These are phyloP conservation scores for Brienomyrus longianalis DNA, from an alignment of 2,113 vertebrate genomes.

Conservation along the genomic window DNA sequence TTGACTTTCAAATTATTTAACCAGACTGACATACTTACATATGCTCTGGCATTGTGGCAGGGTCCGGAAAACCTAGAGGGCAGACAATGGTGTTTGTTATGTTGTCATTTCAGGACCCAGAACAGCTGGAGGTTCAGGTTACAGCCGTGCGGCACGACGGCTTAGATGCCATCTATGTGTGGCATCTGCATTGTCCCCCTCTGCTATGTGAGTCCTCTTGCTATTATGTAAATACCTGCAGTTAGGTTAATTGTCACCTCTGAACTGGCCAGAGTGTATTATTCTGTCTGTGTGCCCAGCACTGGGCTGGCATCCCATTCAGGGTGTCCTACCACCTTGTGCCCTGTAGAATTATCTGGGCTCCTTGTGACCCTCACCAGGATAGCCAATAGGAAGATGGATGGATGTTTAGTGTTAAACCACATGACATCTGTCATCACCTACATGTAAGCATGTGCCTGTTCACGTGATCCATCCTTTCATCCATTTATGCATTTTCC, in stretches of 20 bases:
- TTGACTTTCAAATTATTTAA: not conserved
- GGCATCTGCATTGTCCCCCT: not conserved
- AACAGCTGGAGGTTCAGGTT: constrained; percentile 26
- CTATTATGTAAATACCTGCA: not conserved
- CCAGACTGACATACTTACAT: constrained; percentile 50
- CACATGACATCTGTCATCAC: not conserved
- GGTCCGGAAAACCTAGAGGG: constrained; percentile 48
- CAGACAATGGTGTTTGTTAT: constrained; percentile 51
- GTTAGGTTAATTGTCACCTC: not conserved
- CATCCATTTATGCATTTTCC: not conserved
- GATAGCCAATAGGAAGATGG: not conserved
- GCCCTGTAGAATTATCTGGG: not conserved
- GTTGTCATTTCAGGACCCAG: constrained; percentile 33
- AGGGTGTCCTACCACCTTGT: not conserved
- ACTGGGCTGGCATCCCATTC: not conserved
- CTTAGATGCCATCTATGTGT: not conserved
- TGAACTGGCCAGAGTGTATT: not conserved
- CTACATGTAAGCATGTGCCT: not conserved
- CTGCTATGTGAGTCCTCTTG: not conserved
- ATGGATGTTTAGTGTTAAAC: not conserved
- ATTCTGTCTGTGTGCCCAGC: not conserved
- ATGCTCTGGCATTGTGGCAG: constrained; percentile 60
- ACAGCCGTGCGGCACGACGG: not conserved
- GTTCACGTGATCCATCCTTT: not conserved
- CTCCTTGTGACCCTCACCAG: not conserved